Conservation (phyloP, 2,888 invertebrate species). For the Lutraria lutraria region DNA sequence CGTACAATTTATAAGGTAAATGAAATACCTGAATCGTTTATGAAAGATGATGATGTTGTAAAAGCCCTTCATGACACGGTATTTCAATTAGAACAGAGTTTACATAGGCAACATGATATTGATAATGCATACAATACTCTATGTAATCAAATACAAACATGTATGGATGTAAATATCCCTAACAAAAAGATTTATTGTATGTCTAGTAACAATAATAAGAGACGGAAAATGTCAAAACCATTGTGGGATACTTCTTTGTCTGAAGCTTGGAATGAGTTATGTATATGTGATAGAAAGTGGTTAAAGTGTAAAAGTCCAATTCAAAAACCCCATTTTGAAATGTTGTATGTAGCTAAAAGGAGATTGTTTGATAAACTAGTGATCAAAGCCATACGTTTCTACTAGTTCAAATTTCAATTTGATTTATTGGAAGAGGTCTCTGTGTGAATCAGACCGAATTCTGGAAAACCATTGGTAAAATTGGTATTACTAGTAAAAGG, state of each 20-base stretch:
- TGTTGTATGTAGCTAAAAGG: neutral
- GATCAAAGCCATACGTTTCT: neutral
- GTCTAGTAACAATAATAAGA: neutral
- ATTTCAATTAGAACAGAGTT: slow-evolving; percentile 7
- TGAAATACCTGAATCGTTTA: neutral
- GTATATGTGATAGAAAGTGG: neutral
- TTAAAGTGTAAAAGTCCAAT: neutral
- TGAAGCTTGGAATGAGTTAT: no score
- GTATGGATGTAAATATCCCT: neutral
- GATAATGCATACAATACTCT: neutral
- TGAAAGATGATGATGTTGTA: neutral
- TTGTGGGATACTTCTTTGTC: slow-evolving; percentile 29
- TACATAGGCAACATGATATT: neutral
- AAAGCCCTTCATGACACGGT: neutral
- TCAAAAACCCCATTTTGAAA: neutral
- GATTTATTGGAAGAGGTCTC: neutral
- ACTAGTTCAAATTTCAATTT: neutral
- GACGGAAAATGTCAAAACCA: slow-evolving; percentile 4
- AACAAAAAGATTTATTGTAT: neutral
- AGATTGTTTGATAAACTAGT: slow-evolving; percentile 5
- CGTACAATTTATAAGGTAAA: neutral
- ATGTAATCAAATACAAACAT: neutral
- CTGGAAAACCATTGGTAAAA: slow-evolving; percentile 13
- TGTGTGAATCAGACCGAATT: no score
- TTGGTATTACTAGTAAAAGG: no score